Evolutionary conservation across 2,113 vertebrate species (phyloP).

Genomic region (Mirza zaza): DNA sequence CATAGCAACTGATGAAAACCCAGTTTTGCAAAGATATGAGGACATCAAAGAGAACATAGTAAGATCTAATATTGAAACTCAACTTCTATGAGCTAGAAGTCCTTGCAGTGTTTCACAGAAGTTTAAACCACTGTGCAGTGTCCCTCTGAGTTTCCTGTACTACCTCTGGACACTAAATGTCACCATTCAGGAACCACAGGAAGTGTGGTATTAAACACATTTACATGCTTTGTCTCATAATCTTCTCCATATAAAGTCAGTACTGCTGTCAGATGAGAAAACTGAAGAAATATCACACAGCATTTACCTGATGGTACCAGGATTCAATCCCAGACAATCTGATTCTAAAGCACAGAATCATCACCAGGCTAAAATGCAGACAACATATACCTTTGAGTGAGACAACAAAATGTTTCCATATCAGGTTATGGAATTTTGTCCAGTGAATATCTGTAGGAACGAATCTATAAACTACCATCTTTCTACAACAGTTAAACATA

Average conservation of each 20-base stretch:
- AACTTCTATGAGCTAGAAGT: background rate
- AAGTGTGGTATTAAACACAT: background rate
- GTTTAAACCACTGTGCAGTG: background rate
- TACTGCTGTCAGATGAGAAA: background rate
- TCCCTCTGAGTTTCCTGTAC: background rate
- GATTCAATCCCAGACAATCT: background rate
- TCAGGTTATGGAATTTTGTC: background rate
- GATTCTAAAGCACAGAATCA: background rate
- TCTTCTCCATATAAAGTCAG: background rate
- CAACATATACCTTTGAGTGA: background rate
- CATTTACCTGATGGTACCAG: background rate
- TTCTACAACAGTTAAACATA: background rate
- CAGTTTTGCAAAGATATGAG: background rate
- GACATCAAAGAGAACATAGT: background rate
- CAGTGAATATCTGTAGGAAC: background rate
- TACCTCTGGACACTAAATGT: background rate
- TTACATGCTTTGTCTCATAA: background rate
- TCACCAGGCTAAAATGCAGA: background rate
- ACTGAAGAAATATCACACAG: background rate
- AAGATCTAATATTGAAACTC: background rate
- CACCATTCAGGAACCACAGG: background rate
- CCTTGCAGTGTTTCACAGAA: background rate
- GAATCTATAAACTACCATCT: background rate
- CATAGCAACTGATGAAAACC: background rate
- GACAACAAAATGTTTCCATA: background rate